Conservation (phyloP, 2,113 vertebrate species). For the Hemichromis elongatus region DNA sequence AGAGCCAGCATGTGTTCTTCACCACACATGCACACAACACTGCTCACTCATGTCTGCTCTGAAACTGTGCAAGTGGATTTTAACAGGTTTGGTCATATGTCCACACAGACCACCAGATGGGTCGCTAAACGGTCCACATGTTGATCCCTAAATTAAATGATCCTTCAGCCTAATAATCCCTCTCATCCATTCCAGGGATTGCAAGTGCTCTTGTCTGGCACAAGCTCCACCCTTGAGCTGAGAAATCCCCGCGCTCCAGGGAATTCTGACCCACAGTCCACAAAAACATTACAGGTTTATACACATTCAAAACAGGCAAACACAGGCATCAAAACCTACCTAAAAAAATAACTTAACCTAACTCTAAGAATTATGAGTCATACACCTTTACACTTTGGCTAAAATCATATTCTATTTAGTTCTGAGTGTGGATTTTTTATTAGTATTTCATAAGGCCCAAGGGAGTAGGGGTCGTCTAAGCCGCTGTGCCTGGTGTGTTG, state of each 20-base stretch:
- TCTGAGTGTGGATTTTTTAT: not conserved
- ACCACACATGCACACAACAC: not conserved
- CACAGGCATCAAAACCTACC: not conserved
- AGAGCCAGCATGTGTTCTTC: not conserved
- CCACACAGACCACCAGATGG: constrained; percentile 59
- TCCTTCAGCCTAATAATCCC: constrained; percentile 65
- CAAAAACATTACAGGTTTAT: not conserved
- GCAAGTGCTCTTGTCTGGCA: not conserved
- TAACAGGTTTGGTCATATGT: constrained; percentile 38
- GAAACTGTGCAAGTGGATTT: constrained; percentile 22
- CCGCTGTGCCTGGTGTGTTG: not conserved
- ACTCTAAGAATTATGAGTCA: not conserved
- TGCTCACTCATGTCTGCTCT: not conserved
- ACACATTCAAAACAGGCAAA: not conserved
- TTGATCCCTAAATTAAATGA: constrained; percentile 69
- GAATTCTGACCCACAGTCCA: constrained; percentile 14
- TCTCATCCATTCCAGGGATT: constrained; percentile 59
- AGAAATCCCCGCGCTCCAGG: constrained; percentile 37
- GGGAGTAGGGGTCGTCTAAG: not conserved
- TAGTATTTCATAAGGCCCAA: not conserved
- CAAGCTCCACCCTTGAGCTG: not conserved
- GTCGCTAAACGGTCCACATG: constrained; percentile 49
- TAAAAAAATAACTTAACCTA: not conserved
- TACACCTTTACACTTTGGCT: not conserved
- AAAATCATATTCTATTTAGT: not conserved